Evolutionary conservation across 2,797 vertebrate genomes (phyloP), one percentile per base, ranked within the genome.

Genomic region (Hylomyscus alleni): DNA sequence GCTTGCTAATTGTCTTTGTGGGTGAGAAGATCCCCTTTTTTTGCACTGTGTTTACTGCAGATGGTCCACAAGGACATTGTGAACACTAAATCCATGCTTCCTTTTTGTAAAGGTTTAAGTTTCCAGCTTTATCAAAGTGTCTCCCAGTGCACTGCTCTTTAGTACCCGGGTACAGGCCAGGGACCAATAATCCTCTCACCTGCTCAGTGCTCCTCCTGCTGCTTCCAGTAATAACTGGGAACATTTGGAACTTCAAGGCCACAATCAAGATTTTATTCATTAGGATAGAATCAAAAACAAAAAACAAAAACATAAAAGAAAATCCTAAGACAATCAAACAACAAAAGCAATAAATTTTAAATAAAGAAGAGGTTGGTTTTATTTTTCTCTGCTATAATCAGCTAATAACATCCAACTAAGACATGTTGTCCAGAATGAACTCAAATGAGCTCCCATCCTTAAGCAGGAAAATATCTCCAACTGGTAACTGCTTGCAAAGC

Each of bases 191-290:
- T 73, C 56, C 50, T 84, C 81, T 87, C 69, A 95, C 62, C 73
- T 67, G 8, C 34, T 93, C 80, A 65, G n/a, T 6, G 52, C 5
- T 75, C 85, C 84, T 88, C 94, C 94, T 84, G 26, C 91, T 92
- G 86, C 52, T 56, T n/a, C 2, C 26, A 94, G 94, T 83, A 88
- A 34, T 90, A 89, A 83, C 1, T 56, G 50, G 81, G 47, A 94
- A 72, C 44, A 75, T 80, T 76, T 85, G 34, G 44, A 69, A 44
- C 88, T 91, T 94, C 69, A 93, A 89, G 67, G 29, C 34, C 60
- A 89, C n/a, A 40, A 72, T 92, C 89, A 96, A 95, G 31, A 95
- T 44, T 95, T 78, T 69, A 89, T 54, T 89, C 50, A 90, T 75
- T 82, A 94, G 40, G 86, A 95, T 37, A 78, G n/a, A 94, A 80